Base-by-base conservation (phyloP, 1,140 invertebrate species). In the Temnothorax curvispinosus region DNA sequence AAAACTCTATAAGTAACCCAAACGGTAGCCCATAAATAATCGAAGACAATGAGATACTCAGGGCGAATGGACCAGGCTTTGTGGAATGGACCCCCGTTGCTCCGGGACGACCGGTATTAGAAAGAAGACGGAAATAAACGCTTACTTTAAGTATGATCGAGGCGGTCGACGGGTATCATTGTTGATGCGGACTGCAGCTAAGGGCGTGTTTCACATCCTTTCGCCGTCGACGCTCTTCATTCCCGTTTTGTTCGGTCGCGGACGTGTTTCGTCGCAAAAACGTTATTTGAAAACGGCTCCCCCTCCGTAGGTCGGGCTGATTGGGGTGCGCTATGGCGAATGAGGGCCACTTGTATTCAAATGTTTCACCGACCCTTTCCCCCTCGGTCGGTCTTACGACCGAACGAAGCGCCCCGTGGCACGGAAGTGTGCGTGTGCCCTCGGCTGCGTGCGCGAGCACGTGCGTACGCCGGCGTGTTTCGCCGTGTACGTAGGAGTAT, bases 291-390 rank as follows among this genome's bases (percentile, higher is more conserved):
- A 84, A 84, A 84, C 69, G 41, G 27, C 41, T 75, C 69, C 18
- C 80, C 41, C 44, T 44, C 52, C 9, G 32, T 15, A n/a, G 32
- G 27, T 4, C 18, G 50, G 80, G 80, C 80, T 84, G 80, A 84
- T 84, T 84, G 80, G 80, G 80, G 80, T 75, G 80, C 80, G 80
- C 80, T 50, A 84, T 27, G 69, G 80, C 80, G 80, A 75, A 84
- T 75, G 80, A 84, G 69, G 80, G 80, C 80, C 80, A 84, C 80
- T 84, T 84, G 69, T 75, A 84, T 84, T 84, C 80, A 84, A 84
- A 84, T 84, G 80, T 84, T 84, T 75, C 80, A 60, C 80, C 80
- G 54, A 74, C 44, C 80, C 80, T 60, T 75, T 82, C 41, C 18
- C 67, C 80, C 67, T 47, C 7, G 62, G 50, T 15, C 41, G 69